A percentile compares a stretch with the other conserved stretches of the same genome.
These are phyloP conservation scores for Notamacropus eugenii DNA, from an alignment of 2,797 vertebrate species.

Conservation along the genomic window DNA sequence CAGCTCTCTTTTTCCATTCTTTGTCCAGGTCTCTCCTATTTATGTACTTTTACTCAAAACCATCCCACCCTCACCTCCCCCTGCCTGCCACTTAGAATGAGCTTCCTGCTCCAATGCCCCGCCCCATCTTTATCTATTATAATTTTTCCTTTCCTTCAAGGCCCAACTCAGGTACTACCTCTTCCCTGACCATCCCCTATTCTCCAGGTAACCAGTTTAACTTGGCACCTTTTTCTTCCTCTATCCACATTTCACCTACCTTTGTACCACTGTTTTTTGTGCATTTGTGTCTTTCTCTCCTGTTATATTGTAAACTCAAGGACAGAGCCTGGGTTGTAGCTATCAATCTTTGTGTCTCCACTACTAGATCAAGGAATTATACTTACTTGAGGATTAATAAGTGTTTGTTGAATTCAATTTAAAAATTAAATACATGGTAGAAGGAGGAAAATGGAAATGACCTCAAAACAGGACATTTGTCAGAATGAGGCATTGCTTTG, in stretches of 20 bases:
- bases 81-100: not conserved
- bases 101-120: not conserved
- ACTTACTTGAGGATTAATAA: not conserved
- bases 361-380: not conserved
- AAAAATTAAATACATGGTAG: not conserved
- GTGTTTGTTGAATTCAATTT: not conserved
- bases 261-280: not conserved
- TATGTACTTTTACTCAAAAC: not conserved
- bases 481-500: not conserved
- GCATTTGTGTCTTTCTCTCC: too few species aligned
- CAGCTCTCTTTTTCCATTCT: not conserved
- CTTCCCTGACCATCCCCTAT: not conserved
- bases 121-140: not conserved
- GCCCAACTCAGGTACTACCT: not conserved
- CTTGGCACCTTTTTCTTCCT: rapidly evolving
- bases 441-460: not conserved
- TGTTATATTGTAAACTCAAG: not conserved
- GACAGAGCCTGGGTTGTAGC: not conserved
- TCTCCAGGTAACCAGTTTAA: not conserved
- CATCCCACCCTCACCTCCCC: not conserved
- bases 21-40: not conserved
- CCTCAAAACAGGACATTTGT: not conserved
- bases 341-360: not conserved
- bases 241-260: rapidly evolving
- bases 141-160: not conserved